Evolutionary conservation across 2,888 invertebrate genomes (phyloP).

Genomic region (Stenichneumon culpator): DNA sequence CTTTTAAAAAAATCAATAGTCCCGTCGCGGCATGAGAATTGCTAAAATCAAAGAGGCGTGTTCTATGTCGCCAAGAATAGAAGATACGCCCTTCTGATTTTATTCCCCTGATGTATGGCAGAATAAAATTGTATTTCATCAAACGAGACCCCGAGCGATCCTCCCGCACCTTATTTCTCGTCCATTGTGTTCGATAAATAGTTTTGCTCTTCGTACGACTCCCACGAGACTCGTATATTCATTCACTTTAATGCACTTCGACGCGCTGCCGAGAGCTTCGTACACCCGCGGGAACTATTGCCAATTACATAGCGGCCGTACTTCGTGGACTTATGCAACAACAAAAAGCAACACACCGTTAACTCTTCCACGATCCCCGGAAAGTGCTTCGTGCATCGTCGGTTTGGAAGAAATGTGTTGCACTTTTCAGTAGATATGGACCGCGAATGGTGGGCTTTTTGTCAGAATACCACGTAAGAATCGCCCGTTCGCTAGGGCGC

Average conservation of each 20-base stretch:
- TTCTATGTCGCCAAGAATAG: neutral
- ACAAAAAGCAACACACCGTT: neutral
- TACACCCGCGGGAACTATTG: conserved; percentile 70
- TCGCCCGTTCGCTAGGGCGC: conserved; percentile 20
- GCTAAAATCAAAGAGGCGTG: neutral
- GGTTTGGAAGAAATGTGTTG: neutral
- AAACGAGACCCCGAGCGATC: conserved; percentile 52
- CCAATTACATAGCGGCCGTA: conserved; percentile 75
- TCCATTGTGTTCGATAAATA: conserved; percentile 73
- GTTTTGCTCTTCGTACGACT: conserved; percentile 64
- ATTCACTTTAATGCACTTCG: conserved; percentile 75
- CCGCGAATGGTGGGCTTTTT: neutral
- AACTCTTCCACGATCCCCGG: neutral
- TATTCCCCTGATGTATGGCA: neutral
- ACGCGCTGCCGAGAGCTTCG: conserved; percentile 48
- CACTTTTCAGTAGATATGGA: neutral
- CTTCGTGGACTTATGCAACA: conserved; percentile 35
- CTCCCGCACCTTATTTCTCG: conserved; percentile 30
- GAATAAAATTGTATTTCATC: conserved; percentile 46
- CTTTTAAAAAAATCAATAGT: neutral
- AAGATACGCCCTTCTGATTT: no score
- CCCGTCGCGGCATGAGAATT: no score
- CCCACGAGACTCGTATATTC: conserved; percentile 76
- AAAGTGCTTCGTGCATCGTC: neutral
- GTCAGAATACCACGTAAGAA: neutral